These are phyloP conservation scores for Stenodera caucasica DNA, from an alignment of 2,888 invertebrate species.

Conservation along the genomic window DNA sequence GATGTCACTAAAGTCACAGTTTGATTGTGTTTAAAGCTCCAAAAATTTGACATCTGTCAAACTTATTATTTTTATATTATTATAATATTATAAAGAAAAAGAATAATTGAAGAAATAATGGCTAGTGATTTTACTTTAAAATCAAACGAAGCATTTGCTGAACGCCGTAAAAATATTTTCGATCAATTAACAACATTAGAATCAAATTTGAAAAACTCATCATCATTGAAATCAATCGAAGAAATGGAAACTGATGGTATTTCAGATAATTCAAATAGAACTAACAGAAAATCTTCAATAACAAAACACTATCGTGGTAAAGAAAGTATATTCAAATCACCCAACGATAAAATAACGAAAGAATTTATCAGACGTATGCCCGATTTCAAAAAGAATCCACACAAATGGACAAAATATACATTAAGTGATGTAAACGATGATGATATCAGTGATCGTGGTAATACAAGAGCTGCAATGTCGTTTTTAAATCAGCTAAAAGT, in stretches of 20 bases:
- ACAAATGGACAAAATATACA: slow-evolving; percentile 81
- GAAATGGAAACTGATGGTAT: slow-evolving; percentile 34
- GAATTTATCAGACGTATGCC: slow-evolving; percentile 54
- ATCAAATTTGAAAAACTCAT: slow-evolving; percentile 49
- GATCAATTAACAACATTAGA: slow-evolving; percentile 66
- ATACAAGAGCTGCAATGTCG: slow-evolving; percentile 76
- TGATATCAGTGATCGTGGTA: slow-evolving; percentile 78
- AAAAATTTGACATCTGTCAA: background rate
- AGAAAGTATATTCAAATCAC: slow-evolving; percentile 80
- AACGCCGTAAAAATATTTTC: slow-evolving; percentile 71
- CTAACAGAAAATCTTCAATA: slow-evolving; percentile 47
- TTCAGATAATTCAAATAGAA: slow-evolving; percentile 30
- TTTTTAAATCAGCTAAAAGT: slow-evolving; percentile 70
- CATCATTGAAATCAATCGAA: slow-evolving; percentile 20
- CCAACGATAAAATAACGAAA: slow-evolving; percentile 64
- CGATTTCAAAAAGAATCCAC: slow-evolving; percentile 71
- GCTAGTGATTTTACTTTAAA: slow-evolving; percentile 14
- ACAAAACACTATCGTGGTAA: slow-evolving; percentile 67
- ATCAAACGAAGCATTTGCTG: slow-evolving; percentile 51
- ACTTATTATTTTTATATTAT: background rate
- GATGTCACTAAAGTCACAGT: too few species aligned
- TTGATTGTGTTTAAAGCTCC: too few species aligned
- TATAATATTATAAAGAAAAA: background rate
- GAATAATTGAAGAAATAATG: background rate
- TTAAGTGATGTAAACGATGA: slow-evolving; percentile 73